phyloP scores from a whole-genome alignment of 64 coral and sea anemone species.

The Cladopsammia gracilis region DNA sequence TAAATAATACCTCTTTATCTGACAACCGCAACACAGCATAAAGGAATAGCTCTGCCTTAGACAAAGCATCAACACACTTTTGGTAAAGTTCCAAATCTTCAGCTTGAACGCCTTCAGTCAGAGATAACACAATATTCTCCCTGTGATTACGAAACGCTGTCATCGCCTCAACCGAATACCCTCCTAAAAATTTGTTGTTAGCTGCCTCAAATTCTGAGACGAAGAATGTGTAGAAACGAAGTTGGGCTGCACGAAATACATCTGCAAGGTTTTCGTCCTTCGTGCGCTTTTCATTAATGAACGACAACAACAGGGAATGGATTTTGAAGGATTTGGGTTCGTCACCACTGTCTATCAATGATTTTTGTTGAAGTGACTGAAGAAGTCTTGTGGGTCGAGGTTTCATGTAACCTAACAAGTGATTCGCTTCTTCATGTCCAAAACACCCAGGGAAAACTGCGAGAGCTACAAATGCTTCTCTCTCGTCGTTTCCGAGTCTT shows the following conservation, averaged over 20 bases:
- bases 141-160: no score
- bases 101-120: no score
- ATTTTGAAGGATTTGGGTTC: background rate
- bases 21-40: background rate
- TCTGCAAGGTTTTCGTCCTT: no score
- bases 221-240: no score
- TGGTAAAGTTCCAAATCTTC: no score
- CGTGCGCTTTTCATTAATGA: background rate
- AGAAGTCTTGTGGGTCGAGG: background rate
- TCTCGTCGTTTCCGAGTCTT: background rate
- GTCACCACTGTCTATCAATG: background rate
- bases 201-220: no score
- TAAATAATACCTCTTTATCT: background rate
- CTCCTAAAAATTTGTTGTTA: no score
- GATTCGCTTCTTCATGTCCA: background rate
- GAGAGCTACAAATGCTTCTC: background rate
- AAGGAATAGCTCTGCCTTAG: background rate
- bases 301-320: background rate
- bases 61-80: no score
- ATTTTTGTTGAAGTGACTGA: background rate
- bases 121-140: no score
- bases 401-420: background rate
- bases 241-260: no score
- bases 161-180: no score
- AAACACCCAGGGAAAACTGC: conserved; percentile 3